Percentiles rank a stretch among this genome's conserved stretches.
These are phyloP conservation scores for Agrotis puta DNA, from an alignment of 2,888 invertebrate genomes.

Conservation along the genomic window DNA sequence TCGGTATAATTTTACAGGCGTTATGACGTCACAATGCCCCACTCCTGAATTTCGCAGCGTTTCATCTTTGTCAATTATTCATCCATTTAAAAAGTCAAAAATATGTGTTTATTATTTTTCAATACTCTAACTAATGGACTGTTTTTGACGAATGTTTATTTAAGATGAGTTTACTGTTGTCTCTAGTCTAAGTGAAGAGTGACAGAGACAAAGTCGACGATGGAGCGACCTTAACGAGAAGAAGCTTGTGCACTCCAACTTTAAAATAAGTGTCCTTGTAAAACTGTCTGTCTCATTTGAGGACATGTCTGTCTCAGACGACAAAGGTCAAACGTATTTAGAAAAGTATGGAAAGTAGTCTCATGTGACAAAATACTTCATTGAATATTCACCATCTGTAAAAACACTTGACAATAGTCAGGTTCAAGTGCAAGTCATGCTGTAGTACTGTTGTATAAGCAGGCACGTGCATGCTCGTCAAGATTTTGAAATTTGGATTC, in stretches of 20 bases:
- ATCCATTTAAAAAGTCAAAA: no score
- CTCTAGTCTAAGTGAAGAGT: no score
- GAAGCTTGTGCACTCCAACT: not conserved
- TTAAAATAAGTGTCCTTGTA: constrained; percentile 27
- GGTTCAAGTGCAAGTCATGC: constrained; percentile 32
- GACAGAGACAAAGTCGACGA: no score
- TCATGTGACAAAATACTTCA: constrained; percentile 21
- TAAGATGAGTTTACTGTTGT: no score
- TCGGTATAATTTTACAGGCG: no score
- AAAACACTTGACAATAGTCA: constrained; percentile 38
- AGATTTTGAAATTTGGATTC: constrained; percentile 11
- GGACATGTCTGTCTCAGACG: not conserved
- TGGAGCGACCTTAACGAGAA: no score
- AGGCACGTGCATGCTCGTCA: constrained; percentile 9
- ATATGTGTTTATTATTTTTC: no score
- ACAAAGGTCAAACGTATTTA: constrained; percentile 46
- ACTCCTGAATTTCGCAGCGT: no score
- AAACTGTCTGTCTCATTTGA: constrained; percentile 25
- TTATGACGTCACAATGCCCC: no score
- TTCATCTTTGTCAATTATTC: no score
- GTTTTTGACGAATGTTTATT: no score
- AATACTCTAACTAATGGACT: no score
- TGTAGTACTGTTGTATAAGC: not conserved
- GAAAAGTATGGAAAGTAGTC: constrained; percentile 47
- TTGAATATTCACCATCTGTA: constrained; percentile 42